Base-by-base conservation (phyloP, 2,797 vertebrate genomes). In the Lates japonicus region DNA sequence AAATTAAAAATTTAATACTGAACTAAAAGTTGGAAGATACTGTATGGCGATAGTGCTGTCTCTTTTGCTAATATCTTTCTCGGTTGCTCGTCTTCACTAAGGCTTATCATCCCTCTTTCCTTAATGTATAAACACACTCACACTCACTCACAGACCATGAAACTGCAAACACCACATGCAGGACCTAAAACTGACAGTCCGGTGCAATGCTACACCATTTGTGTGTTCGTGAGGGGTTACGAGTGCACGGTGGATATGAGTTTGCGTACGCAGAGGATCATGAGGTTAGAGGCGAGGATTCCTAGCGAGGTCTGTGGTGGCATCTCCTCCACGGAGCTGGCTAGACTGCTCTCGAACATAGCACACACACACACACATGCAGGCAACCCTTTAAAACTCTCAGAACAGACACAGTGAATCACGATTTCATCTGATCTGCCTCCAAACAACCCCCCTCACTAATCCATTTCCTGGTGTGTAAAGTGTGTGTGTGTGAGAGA, bases 271-370 rank as follows among this genome's bases (percentile, higher is more conserved):
- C 22, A 0, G 22, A 80, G 59, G 51, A 81, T 78, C 52, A 58
- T 48, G 73, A 70, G n/a, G 74, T 73, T 75, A 60, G 54, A 48
- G 51, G 70, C 80, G 64, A 65, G 22, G 75, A 78, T 86, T 67
- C 42, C 58, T 88, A 87, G 90, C 66, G 33, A 90, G 82, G 74
- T 87, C 70, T 83, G 70, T 49, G 76, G 72, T 33, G 7, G 74
- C 55, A 57, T 81, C 11, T 12, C 60, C 72, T 82, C 57, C 33
- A 31, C 12, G 17, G 76, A 57, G 54, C 75, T 80, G 75, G 71
- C 76, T 80, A 78, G 72, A 88, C 85, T 83, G 63, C 70, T 42
- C 74, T 63, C 78, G 48, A 76, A 92, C 88, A 93, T 87, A 87
- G 92, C 41, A 16, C 14, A 2, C 58, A 29, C 22, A 61, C 66